Conservation (phyloP, 2,797 vertebrate species). For the Melanotaenia boesemani region DNA sequence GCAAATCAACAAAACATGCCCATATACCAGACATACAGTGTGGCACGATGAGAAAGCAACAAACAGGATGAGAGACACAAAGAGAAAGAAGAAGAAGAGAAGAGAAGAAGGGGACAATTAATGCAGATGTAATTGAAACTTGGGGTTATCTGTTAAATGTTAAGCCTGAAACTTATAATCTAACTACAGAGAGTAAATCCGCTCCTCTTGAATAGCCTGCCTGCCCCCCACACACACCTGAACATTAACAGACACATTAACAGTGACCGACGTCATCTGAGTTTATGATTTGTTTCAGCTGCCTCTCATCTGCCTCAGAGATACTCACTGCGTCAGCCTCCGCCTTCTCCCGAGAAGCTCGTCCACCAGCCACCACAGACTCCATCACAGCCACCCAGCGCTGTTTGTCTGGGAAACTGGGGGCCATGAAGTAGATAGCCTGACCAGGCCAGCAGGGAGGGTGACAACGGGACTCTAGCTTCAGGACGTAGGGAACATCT, state of each 20-base stretch:
- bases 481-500: constrained; percentile 97
- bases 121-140: constrained; percentile 8
- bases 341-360: constrained; percentile 95
- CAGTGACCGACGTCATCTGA: constrained; percentile 8
- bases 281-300: constrained; percentile 19
- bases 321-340: constrained; percentile 98
- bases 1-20: constrained; percentile 73
- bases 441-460: constrained; percentile 96
- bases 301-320: constrained; percentile 6
- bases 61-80: constrained; percentile 58
- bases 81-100: constrained; percentile 58
- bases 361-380: constrained; percentile 92
- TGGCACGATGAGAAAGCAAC: constrained; percentile 71
- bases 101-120: constrained; percentile 72
- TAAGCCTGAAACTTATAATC: neutral
- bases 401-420: constrained; percentile 98
- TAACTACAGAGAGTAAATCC: constrained; percentile 2
- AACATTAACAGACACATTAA: constrained; percentile 15
- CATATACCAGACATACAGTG: constrained; percentile 64
- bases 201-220: constrained; percentile 22
- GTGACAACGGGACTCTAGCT: constrained; percentile 95
- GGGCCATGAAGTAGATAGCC: constrained; percentile 94
- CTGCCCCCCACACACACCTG: neutral
- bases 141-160: constrained; percentile 37
- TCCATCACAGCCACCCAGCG: constrained; percentile 98